Evolutionary conservation across 2,797 vertebrate species (phyloP).

Genomic region (Brachymystax lenok): DNA sequence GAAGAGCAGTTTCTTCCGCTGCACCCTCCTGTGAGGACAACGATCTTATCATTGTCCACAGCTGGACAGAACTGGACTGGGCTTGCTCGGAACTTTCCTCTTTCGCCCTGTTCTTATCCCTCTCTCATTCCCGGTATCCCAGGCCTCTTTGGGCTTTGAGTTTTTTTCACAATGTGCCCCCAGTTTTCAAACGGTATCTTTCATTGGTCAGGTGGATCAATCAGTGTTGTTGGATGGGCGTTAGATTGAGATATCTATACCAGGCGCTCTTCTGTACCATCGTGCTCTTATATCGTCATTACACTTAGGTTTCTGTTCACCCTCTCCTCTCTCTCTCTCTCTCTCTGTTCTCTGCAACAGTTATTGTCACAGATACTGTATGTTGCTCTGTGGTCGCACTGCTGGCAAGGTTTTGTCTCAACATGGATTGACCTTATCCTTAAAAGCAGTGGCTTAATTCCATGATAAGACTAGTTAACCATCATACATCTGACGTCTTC

Average conservation of each 20-base stretch:
- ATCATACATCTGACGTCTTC: not conserved
- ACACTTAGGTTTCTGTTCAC: not conserved
- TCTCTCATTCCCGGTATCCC: constrained; percentile 26
- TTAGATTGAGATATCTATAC: not conserved
- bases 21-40: constrained; percentile 87
- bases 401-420: not conserved
- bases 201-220: not conserved
- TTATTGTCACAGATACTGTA: not conserved
- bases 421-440: not conserved
- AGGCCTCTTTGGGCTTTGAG: not conserved
- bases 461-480: not conserved
- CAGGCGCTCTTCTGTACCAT: no score
- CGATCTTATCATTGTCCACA: constrained; percentile 50
- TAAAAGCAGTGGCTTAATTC: not conserved
- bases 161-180: not conserved
- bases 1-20: constrained; percentile 98
- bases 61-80: constrained; percentile 85
- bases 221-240: not conserved
- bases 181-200: not conserved
- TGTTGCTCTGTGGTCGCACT: not conserved
- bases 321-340: not conserved
- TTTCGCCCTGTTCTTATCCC: constrained; percentile 16
- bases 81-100: constrained; percentile 57
- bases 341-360: not conserved
- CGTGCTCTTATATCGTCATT: not conserved